A percentile compares a stretch with the other conserved stretches of the same genome.
Conservation (phyloP, 2,113 vertebrate species). For the Thunnus thynnus region DNA sequence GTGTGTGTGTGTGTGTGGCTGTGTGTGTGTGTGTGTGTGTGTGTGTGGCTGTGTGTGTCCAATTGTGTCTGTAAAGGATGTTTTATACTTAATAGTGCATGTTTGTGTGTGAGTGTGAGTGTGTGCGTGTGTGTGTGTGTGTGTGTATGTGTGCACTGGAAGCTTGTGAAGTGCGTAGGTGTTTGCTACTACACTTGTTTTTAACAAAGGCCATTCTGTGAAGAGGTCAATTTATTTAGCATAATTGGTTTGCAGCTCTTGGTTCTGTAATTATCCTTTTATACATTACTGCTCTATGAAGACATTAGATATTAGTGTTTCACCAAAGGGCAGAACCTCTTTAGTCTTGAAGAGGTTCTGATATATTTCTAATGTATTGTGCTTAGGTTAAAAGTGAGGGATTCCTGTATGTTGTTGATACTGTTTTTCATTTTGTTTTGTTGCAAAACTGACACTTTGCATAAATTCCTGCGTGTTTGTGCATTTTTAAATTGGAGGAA, state of each 20-base stretch:
- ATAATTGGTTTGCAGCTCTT: slow-evolving; percentile 60
- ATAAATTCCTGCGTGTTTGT: slow-evolving; percentile 33
- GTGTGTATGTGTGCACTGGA: slow-evolving; percentile 1
- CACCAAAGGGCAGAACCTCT: slow-evolving; percentile 54
- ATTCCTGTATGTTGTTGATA: slow-evolving; percentile 32
- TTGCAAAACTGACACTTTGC: slow-evolving; percentile 37
- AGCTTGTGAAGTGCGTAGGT: slow-evolving; percentile 33
- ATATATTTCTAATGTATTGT: slow-evolving; percentile 57
- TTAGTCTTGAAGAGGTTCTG: slow-evolving; percentile 33
- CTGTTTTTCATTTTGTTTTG: slow-evolving; percentile 34
- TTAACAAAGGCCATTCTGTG: slow-evolving; percentile 62
- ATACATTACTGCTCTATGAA: slow-evolving; percentile 43
- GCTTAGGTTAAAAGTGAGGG: slow-evolving; percentile 45
- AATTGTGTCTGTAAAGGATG: slow-evolving; percentile 37
- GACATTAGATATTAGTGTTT: slow-evolving; percentile 53
- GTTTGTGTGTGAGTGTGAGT: not conserved
- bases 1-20: not conserved
- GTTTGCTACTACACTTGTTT: slow-evolving; percentile 55
- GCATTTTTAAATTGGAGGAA: slow-evolving; percentile 41
- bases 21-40: not conserved
- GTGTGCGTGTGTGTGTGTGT: not conserved
- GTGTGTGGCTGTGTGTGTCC: not conserved
- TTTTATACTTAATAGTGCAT: slow-evolving; percentile 39
- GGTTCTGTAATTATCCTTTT: slow-evolving; percentile 60
- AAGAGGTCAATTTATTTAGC: slow-evolving; percentile 68